phyloP scores from a whole-genome alignment of 2,113 vertebrate species.

The Gobiocypris rarus region DNA sequence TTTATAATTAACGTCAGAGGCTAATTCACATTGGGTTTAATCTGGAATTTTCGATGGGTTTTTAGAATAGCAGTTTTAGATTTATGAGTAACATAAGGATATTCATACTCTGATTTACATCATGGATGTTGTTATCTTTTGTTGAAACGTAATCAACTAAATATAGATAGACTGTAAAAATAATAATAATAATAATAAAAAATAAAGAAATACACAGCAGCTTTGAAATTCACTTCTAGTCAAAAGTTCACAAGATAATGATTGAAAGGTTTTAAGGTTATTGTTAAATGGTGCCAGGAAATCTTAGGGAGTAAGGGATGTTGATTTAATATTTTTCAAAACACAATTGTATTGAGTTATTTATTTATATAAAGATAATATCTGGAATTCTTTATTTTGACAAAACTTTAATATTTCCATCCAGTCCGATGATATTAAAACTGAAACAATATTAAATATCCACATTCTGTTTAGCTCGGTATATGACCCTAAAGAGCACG shows the following conservation, averaged over 20 bases:
- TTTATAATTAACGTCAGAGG: not conserved
- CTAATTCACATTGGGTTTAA: too few relatives aligned
- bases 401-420: not conserved
- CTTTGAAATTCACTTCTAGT: not conserved
- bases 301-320: not conserved
- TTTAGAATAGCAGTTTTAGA: not conserved
- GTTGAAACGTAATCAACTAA: too few relatives aligned
- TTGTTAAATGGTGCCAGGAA: not conserved
- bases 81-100: not conserved
- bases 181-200: too few relatives aligned
- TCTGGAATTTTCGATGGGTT: too few relatives aligned
- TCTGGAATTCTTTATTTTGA: not conserved
- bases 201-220: not conserved
- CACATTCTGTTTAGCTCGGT: slow-evolving; percentile 7
- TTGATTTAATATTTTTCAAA: not conserved
- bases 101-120: not conserved
- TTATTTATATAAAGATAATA: not conserved
- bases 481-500: slow-evolving; percentile 41
- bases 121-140: too few relatives aligned
- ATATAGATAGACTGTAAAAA: too few relatives aligned
- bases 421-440: not conserved
- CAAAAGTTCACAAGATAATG: too few relatives aligned
- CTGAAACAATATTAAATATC: not conserved
- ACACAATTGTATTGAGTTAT: not conserved
- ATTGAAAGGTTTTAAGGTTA: too few relatives aligned